Conservation (phyloP, 2,113 vertebrate genomes). For the Axis porcinus region DNA sequence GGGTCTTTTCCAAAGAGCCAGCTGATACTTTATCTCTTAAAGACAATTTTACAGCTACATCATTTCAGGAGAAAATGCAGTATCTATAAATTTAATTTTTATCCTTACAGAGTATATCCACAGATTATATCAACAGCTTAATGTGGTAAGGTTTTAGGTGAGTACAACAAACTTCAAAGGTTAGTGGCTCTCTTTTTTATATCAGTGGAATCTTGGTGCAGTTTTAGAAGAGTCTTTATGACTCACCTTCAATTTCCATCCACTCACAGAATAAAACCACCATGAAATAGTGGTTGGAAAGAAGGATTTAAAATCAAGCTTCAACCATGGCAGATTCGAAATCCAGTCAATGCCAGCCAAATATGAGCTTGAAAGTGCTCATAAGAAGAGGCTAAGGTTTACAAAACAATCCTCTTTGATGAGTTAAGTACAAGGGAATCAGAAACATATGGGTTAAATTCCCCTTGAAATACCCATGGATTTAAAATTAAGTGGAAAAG, state of each 20-base stretch:
- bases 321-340: constrained; percentile 21
- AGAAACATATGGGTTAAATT: constrained; percentile 74
- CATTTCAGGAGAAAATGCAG: neutral
- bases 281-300: constrained; percentile 43
- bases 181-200: neutral
- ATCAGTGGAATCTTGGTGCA: neutral
- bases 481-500: constrained; percentile 74
- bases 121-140: neutral
- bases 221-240: constrained; percentile 1
- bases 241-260: constrained; percentile 46
- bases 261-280: constrained; percentile 46
- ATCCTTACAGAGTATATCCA: neutral
- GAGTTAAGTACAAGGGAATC: constrained; percentile 60
- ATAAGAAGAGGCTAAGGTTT: constrained; percentile 36
- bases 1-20: neutral
- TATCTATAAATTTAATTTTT: neutral
- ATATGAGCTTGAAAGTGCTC: constrained; percentile 6
- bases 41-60: neutral
- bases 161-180: neutral
- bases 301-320: constrained; percentile 33
- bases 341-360: constrained; percentile 37
- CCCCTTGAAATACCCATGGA: constrained; percentile 61
- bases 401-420: constrained; percentile 56
- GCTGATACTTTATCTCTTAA: neutral
- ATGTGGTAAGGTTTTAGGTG: neutral